phyloP scores from a whole-genome alignment of 2,113 vertebrate genomes.

The Gnathonemus echidnorhynchus region DNA sequence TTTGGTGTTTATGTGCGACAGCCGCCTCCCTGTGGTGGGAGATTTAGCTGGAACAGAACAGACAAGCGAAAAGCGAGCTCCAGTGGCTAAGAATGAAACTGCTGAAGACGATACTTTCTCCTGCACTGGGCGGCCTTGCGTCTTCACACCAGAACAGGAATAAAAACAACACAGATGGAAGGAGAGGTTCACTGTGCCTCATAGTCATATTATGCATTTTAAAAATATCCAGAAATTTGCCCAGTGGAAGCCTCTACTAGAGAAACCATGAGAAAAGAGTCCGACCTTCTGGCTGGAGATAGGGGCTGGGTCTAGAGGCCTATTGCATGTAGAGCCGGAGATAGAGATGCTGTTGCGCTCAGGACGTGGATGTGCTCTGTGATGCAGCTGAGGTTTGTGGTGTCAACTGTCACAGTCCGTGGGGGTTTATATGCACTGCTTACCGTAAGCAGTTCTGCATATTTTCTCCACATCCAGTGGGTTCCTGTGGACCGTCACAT shows the following conservation, averaged over 20 bases:
- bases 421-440: background rate
- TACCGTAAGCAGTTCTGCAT: constrained; percentile 1
- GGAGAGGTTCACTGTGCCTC: background rate
- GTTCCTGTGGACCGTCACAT: background rate
- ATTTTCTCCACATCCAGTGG: background rate
- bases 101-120: background rate
- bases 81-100: constrained; percentile 1
- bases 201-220: background rate
- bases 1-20: background rate
- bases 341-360: background rate
- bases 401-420: background rate
- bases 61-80: background rate
- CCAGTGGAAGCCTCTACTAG: background rate
- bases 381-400: background rate
- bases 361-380: background rate
- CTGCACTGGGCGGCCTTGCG: background rate
- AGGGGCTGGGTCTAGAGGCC: background rate
- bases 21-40: background rate
- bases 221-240: background rate
- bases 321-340: background rate
- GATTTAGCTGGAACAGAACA: background rate
- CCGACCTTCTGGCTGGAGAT: background rate
- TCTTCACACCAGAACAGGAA: background rate
- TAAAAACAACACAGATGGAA: background rate
- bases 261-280: background rate